Evolutionary conservation across 2,113 vertebrate genomes (phyloP), one percentile per base, ranked within the genome.

Genomic region (Alouatta palliata): DNA sequence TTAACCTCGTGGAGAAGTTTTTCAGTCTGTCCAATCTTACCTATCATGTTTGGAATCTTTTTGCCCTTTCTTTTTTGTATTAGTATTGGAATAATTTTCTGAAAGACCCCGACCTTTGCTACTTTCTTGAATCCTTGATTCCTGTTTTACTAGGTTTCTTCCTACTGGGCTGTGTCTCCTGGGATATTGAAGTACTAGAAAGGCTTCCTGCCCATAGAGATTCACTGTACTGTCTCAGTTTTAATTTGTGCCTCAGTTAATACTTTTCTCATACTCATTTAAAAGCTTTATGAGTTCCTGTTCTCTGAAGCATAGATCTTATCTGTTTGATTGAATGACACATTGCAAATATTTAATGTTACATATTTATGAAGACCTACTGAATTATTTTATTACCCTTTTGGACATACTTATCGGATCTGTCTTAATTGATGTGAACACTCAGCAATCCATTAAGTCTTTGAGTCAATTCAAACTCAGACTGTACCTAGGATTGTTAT

Each of bases 271-370:
- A 35, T 97, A 94, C 66, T 98, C 95, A 97, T 97, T 98, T 97
- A 96, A 71, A 43, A 97, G 96, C 96, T 98, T 97, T 95, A 68
- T 92, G 0, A 10, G 71, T 81, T 97, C 79, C 87, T 96, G 43
- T 96, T 98, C 97, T 70, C 87, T 97, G 87, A 97, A 97, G 96
- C 43, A 95, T 95, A 90, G 86, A 95, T 97, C 88, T 93, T 92
- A 86, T 90, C 95, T 97, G 84, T 97, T 92, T 96, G 95, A 96
- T 94, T 97, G 97, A 97, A 87, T 79, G 91, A 95, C 84, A 94
- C 87, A 94, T 97, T 85, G 71, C 97, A 97, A 97, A 98, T 98
- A 98, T 98, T 98, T 97, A 92, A 97, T 91, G 82, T 96, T 97
- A 96, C 77, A 92, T 97, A 98, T 97, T 96, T 98, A 98, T 97